Percentiles rank a stretch among this genome's conserved stretches.
Conservation (phyloP, 2,797 vertebrate genomes). For the Lepus oiostolus region DNA sequence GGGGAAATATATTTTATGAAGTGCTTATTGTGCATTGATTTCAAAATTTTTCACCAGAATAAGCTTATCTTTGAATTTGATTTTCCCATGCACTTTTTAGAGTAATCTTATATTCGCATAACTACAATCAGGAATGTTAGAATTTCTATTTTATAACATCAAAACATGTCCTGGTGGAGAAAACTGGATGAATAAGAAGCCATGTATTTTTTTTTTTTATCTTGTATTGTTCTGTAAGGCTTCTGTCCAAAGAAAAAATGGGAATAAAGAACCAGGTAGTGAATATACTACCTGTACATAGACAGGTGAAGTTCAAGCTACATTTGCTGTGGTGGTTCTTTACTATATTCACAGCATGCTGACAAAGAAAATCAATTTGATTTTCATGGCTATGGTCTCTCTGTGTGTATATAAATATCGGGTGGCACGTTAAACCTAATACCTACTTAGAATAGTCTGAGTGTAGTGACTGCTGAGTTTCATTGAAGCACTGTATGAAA, state of each 20-base stretch:
- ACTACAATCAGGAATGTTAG: background rate
- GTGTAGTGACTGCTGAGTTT: constrained; percentile 47
- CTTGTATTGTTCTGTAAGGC: constrained; percentile 40
- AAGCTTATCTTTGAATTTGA: too few relatives aligned
- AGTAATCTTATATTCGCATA: background rate
- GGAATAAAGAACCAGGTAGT: background rate
- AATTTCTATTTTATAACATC: constrained; percentile 70
- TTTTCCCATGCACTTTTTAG: too few relatives aligned
- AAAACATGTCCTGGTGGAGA: constrained; percentile 43
- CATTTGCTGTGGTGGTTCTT: fast-evolving
- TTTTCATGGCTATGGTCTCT: background rate
- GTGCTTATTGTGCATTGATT: too few relatives aligned
- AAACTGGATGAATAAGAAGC: constrained; percentile 62
- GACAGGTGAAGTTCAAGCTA: background rate
- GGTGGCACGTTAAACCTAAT: background rate
- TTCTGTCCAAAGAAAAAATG: constrained; percentile 12
- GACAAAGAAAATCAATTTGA: constrained; percentile 20
- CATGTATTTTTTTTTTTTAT: background rate
- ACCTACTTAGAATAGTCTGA: background rate
- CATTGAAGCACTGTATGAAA: background rate
- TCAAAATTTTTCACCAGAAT: too few relatives aligned
- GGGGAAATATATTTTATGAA: too few relatives aligned
- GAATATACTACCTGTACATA: background rate
- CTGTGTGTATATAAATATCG: background rate
- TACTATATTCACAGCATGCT: background rate